Base-by-base conservation (phyloP, 2,113 vertebrate species). In the Dryoscopus gambensis region DNA sequence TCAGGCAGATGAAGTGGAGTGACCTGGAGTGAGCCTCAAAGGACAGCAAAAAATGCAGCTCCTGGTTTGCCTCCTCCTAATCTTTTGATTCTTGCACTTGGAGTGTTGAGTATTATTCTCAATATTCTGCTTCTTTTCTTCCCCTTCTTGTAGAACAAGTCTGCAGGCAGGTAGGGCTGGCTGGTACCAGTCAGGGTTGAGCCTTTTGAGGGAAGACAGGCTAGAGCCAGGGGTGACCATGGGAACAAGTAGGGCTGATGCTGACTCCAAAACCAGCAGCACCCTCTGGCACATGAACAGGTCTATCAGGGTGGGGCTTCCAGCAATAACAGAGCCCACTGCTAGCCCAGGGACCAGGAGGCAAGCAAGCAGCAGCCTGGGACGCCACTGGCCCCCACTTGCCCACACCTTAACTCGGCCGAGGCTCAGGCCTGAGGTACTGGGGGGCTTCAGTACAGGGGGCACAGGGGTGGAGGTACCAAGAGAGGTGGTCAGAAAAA, bases 391-490 rank as follows among this genome's bases (percentile, higher is more conserved):
- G 3, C 3, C 8, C 2, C 3, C 30, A 11, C 12, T 2, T 76
- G 40, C 2, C 28, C 20, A 1, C 0, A 0, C 4, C 20, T 44
- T 21, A 47, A 3, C 13, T 71, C 17, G 46, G 8, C 21, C 74
- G 33, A 14, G 9, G 1, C 11, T 78, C 78, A 49, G 19, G 13
- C 7, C n/a, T 49, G 47, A 59, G 31, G 9, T 49, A 37, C 22
- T 40, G 22, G 9, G 28, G 4, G 6, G 2, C 13, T 74, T 19
- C 24, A 53, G 56, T 31, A 6, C 15, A 46, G 19, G 8, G 18
- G 15, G 0, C 1, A 3, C 2, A 13, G 9, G 4, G 2, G 1
- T 37, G 11, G 8, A 55, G 5, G 8, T 18, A 20, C 2, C 20
- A 35, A 44, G 16, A 79, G 42, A 53, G 6, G 7, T 31, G 3